Percentiles rank a stretch among this genome's conserved stretches.
Evolutionary conservation across 2,113 vertebrate species (phyloP).

Genomic region (Pseudolaguvia tuberculata): DNA sequence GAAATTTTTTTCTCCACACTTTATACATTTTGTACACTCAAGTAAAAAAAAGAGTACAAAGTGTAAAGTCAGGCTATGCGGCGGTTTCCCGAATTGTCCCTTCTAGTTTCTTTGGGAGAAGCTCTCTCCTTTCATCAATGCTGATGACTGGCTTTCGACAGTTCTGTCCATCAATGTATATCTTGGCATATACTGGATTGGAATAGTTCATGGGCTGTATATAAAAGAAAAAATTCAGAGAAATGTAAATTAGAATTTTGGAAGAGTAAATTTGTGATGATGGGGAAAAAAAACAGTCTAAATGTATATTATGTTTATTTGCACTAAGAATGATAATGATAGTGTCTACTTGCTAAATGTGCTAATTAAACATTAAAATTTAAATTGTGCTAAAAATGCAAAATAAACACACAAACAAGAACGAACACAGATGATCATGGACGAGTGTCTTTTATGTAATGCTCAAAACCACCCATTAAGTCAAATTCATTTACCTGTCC

Average conservation of each 20-base stretch:
- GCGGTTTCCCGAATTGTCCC: conserved; percentile 97
- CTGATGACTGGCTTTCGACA: conserved; percentile 96
- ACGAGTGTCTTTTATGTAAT: conserved; percentile 1
- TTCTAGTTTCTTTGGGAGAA: conserved; percentile 99
- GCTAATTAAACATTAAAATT: neutral
- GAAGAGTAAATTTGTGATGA: conserved; percentile 8
- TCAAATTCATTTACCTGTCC: conserved; percentile 69
- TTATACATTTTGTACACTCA: conserved; percentile 88
- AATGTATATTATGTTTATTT: neutral
- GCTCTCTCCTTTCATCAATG: conserved; percentile 96
- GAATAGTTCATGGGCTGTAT: conserved; percentile 91
- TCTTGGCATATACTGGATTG: conserved; percentile 97
- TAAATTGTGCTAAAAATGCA: no score
- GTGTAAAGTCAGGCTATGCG: conserved; percentile 89
- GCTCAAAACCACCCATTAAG: neutral
- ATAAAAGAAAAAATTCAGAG: conserved; percentile 25
- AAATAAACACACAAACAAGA: neutral
- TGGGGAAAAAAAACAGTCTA: neutral
- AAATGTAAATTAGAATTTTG: neutral
- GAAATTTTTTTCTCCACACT: conserved; percentile 72
- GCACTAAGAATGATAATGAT: neutral
- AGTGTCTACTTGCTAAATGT: neutral
- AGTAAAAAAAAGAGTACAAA: conserved; percentile 90
- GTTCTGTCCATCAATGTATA: conserved; percentile 92
- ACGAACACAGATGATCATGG: conserved; percentile 8